Base-by-base conservation (phyloP, 2,797 vertebrate genomes). In the Bovichtus diacanthus region DNA sequence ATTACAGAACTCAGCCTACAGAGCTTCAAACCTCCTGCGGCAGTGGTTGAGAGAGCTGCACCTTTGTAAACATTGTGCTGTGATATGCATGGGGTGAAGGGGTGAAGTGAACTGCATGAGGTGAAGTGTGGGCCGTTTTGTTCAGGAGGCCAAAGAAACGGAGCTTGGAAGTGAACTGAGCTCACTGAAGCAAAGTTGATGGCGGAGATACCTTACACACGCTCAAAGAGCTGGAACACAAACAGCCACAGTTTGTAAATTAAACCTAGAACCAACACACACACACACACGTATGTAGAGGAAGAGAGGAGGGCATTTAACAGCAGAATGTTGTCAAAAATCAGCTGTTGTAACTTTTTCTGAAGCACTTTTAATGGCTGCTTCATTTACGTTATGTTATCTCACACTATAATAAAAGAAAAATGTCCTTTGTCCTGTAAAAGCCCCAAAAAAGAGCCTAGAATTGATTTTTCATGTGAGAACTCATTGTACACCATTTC, bases 191-290 rank as follows among this genome's bases (percentile, higher is more conserved):
- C 89, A 88, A 39, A 87, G 89, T 87, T 76, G 90, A 90, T 89
- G 87, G 88, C 75, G 78, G 75, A 92, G 93, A 94, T 93, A 93
- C 84, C 79, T 91, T 88, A 90, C 84, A 90, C 88, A 87, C 23
- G 81, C 84, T 90, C 88, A 90, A 91, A 93, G 87, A 92, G 83
- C 89, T 92, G 88, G 90, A 93, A 93, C 89, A 93, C 89, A 94
- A 90, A 91, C 90, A 92, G 86, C 80, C 89, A 87, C 88, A 90
- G 90, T 89, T 89, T 91, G 87, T 93, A 91, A 90, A 94, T 90
- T 74, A 76, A 92, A 81, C 76, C 83, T 85, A 80, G 85, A 84
- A 55, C 74, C 78, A 23, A 44, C 16, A 19, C 38, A 31, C 25
- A 54, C 46, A 36, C 38, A 70, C 54, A 36, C 34, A 23, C 47